Conservation (phyloP, 2,113 vertebrate genomes). For the Pterocles gutturalis region DNA sequence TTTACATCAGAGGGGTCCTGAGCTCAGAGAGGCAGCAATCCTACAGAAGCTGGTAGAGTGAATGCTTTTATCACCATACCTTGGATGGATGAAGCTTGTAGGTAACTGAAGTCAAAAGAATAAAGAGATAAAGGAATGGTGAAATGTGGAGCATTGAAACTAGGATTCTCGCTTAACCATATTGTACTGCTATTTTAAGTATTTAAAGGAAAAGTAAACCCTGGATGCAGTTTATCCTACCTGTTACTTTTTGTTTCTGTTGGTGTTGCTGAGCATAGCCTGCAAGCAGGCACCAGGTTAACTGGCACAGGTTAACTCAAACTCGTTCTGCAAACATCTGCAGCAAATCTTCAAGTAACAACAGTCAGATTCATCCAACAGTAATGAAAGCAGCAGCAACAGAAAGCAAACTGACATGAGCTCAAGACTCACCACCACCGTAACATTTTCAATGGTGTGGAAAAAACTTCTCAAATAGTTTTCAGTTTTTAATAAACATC, state of each 20-base stretch:
- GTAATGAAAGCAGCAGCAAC: background rate
- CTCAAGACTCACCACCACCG: background rate
- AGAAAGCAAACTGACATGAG: background rate
- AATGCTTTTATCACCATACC: background rate
- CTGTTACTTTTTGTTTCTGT: background rate
- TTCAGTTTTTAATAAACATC: slow-evolving; percentile 28
- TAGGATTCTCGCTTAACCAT: background rate
- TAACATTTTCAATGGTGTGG: slow-evolving; percentile 42
- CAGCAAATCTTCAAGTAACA: background rate
- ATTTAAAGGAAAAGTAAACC: background rate
- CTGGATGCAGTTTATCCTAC: background rate
- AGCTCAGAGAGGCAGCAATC: background rate
- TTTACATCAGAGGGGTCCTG: background rate
- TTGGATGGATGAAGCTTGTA: background rate
- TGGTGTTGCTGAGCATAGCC: background rate
- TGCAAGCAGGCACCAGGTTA: background rate
- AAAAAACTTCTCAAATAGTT: slow-evolving; percentile 44
- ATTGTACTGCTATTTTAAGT: background rate
- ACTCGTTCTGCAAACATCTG: background rate
- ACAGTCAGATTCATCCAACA: background rate
- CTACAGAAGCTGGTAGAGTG: fast-evolving
- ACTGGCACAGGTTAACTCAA: background rate
- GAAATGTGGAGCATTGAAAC: background rate
- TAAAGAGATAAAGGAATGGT: background rate
- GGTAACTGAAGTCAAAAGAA: background rate